These are phyloP conservation scores for Gulo gulo DNA, from an alignment of 2,113 vertebrate genomes.

Conservation along the genomic window DNA sequence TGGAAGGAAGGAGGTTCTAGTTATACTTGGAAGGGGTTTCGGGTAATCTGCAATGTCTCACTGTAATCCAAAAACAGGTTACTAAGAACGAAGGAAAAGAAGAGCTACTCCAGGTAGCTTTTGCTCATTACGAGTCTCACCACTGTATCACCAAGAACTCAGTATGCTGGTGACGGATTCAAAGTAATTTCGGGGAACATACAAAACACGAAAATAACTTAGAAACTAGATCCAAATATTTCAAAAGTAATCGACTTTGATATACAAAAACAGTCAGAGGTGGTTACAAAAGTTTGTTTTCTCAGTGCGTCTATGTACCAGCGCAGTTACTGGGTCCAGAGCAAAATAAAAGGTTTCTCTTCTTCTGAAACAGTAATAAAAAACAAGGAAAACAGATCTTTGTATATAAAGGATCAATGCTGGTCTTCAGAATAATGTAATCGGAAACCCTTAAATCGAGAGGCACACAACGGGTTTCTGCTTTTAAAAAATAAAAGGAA, in stretches of 20 bases:
- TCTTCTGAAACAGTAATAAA: slow-evolving; percentile 95
- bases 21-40: slow-evolving; percentile 86
- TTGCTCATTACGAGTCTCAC: slow-evolving; percentile 82
- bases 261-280: slow-evolving; percentile 98
- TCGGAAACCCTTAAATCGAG: slow-evolving; percentile 98
- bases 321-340: slow-evolving; percentile 97
- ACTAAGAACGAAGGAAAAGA: slow-evolving; percentile 86
- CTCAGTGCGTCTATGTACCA: slow-evolving; percentile 99
- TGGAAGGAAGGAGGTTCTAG: slow-evolving; percentile 92
- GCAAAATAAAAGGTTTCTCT: slow-evolving; percentile 93
- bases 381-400: slow-evolving; percentile 92
- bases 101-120: slow-evolving; percentile 95
- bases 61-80: slow-evolving; percentile 88
- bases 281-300: slow-evolving; percentile 95
- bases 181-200: slow-evolving; percentile 91
- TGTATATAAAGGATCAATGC: slow-evolving; percentile 99
- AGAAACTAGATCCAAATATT: slow-evolving; percentile 99
- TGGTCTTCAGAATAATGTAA: slow-evolving; percentile 97
- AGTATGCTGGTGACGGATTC: slow-evolving; percentile 91
- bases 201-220: slow-evolving; percentile 99
- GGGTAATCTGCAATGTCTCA: slow-evolving; percentile 83
- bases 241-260: slow-evolving; percentile 96
- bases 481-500: slow-evolving; percentile 88
- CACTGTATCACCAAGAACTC: slow-evolving; percentile 85
- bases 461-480: slow-evolving; percentile 97